Percentiles rank a stretch among this genome's conserved stretches.
Evolutionary conservation across 2,888 invertebrate genomes (phyloP).

Genomic region (Pyralis farinalis): DNA sequence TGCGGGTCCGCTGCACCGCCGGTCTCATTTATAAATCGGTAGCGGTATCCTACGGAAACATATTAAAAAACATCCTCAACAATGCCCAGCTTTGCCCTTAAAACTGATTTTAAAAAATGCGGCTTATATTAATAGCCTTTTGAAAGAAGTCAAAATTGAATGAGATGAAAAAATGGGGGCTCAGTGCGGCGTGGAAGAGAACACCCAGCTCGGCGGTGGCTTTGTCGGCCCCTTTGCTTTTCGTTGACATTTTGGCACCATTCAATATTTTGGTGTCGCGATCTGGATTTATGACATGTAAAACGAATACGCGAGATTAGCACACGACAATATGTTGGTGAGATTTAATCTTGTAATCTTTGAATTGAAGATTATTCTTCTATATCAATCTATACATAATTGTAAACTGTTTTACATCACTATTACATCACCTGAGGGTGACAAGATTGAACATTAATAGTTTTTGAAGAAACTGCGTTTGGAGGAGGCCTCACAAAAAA

Average conservation of each 20-base stretch:
- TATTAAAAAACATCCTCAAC: conserved; percentile 73
- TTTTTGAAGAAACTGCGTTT: no score
- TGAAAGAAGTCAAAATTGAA: conserved; percentile 81
- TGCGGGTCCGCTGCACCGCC: conserved; percentile 44
- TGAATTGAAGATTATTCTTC: no score
- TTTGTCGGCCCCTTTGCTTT: conserved; percentile 75
- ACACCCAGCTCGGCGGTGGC: conserved; percentile 74
- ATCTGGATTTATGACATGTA: conserved; percentile 73
- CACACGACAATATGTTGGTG: conserved; percentile 25
- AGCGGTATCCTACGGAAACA: conserved; percentile 80
- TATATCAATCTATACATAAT: no score
- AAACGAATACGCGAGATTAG: conserved; percentile 58
- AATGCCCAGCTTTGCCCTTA: conserved; percentile 70
- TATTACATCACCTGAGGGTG: no score
- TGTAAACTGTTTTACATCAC: no score
- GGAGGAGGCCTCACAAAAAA: no score
- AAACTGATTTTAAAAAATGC: conserved; percentile 75
- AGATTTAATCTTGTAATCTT: conserved; percentile 15
- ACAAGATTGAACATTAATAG: no score
- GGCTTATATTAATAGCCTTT: conserved; percentile 80
- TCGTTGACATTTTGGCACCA: conserved; percentile 80
- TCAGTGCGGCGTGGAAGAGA: conserved; percentile 65
- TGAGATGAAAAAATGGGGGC: conserved; percentile 78
- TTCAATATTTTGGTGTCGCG: conserved; percentile 78
- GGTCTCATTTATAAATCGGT: conserved; percentile 76